Conservation (phyloP, 2,888 invertebrate genomes). For the Acleris emargana region DNA sequence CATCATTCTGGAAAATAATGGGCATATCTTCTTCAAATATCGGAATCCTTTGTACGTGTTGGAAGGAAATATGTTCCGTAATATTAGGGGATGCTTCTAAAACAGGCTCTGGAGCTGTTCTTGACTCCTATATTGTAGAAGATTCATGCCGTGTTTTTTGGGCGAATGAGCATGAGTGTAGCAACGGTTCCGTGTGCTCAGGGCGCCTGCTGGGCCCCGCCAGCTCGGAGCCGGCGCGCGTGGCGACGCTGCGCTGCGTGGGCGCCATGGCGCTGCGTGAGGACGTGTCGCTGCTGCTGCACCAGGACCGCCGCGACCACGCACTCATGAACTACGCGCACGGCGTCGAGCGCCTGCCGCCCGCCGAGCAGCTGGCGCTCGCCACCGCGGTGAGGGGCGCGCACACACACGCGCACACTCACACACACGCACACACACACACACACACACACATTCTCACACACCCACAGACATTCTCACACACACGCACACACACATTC, state of each 20-base stretch:
- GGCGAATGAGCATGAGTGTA: no score
- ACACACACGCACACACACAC: not conserved
- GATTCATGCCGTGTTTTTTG: not conserved
- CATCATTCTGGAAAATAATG: no score
- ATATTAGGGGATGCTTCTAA: not conserved
- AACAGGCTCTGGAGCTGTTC: not conserved
- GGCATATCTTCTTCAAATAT: no score
- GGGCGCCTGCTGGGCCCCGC: constrained; percentile 86
- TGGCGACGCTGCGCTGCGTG: constrained; percentile 87
- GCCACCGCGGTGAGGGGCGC: constrained; percentile 91
- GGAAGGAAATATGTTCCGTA: no score
- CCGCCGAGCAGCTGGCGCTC: constrained; percentile 90
- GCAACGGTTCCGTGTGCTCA: constrained; percentile 43
- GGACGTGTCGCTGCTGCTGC: constrained; percentile 93
- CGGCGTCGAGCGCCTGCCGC: constrained; percentile 89
- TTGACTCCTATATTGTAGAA: no score
- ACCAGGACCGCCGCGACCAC: constrained; percentile 95
- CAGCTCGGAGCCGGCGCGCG: constrained; percentile 84
- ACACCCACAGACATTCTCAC: no score
- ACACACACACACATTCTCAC: constrained; percentile 7
- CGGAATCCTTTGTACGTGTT: no score
- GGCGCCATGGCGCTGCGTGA: constrained; percentile 92
- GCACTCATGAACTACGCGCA: constrained; percentile 94
- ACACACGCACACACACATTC: no score
- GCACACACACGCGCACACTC: not conserved